Evolutionary conservation across 2,888 invertebrate genomes (phyloP), one percentile per base, ranked within the genome.

Genomic region (Pseudococcus longispinus): DNA sequence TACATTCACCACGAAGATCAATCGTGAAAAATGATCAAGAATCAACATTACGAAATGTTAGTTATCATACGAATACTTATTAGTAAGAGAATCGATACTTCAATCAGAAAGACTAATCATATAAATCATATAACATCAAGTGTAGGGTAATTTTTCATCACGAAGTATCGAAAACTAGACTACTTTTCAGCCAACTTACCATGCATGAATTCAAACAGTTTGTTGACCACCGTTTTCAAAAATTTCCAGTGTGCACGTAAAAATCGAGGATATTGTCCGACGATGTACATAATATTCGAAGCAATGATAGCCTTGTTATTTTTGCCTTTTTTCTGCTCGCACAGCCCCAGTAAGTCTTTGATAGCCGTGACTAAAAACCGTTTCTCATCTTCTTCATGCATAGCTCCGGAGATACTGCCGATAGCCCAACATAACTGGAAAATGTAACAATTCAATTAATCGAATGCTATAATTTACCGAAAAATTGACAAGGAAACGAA

Each of bases 271-370:
- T 99, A 99, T 91, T 99, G 99, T 3, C 99, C 99, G 86, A 99
- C 99, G 88, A 99, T 99, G 92, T 99, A 99, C 99, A 99, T 99
- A 88, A 99, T 99, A 92, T 99, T 99, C 89, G 98, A 98, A 20
- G 99, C 99, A 90, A 99, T 98, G 89, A 99, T 99, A 88, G 99
- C 99, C 92, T 99, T 99, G 92, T 99, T 99, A 92, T 99, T 99
- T 92, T 99, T 99, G 85, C 98, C 95, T 89, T 99, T 95, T 91
- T 99, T 99, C 91, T 99, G 99, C 91, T 98, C 98, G 91, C 99
- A 99, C 84, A 99, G 92, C 0, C 98, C 99, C 88, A 99, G 93
- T 88, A 99, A 93, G 92, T 99, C 99, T 92, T 97, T 98, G 89
- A 99, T 99, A 83, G 99, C 99, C 86, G 98, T 98, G 87, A 99